A percentile compares a stretch with the other conserved stretches of the same genome.
phyloP scores from a whole-genome alignment of 1,140 invertebrate species.

The Camponotus pennsylvanicus region DNA sequence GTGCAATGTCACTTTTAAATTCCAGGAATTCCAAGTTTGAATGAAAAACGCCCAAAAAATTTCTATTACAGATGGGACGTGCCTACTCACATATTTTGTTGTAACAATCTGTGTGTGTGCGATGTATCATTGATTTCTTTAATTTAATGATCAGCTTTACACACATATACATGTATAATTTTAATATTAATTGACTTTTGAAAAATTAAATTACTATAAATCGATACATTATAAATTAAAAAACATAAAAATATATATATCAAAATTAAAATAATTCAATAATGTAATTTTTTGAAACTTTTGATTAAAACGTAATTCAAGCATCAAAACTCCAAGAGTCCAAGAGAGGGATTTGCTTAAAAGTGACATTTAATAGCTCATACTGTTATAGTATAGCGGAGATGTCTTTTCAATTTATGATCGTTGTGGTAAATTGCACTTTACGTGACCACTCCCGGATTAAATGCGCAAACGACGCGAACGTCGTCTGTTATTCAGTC shows the following conservation, averaged over 20 bases:
- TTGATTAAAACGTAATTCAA: neutral
- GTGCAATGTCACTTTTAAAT: neutral
- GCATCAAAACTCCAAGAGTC: neutral
- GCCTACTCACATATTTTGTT: neutral
- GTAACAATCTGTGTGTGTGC: neutral
- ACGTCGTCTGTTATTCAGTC: slow-evolving; percentile 12
- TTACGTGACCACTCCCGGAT: slow-evolving; percentile 18
- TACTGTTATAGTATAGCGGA: neutral
- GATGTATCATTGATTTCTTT: no score
- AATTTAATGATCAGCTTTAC: no score
- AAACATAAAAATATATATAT: neutral
- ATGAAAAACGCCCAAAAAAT: neutral
- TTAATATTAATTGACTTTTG: neutral
- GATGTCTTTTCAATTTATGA: slow-evolving; percentile 6
- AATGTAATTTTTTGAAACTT: neutral
- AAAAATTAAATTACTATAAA: neutral
- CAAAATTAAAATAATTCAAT: neutral
- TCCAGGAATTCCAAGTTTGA: neutral
- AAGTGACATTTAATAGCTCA: neutral
- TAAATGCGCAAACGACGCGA: slow-evolving; percentile 21
- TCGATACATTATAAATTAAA: neutral
- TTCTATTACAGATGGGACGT: neutral
- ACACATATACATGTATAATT: no score
- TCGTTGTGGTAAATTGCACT: slow-evolving; percentile 13
- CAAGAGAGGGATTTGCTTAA: neutral